Percentiles rank a stretch among this genome's conserved stretches.
phyloP scores from a whole-genome alignment of 1,140 invertebrate species.

The Hyphantria cunea region DNA sequence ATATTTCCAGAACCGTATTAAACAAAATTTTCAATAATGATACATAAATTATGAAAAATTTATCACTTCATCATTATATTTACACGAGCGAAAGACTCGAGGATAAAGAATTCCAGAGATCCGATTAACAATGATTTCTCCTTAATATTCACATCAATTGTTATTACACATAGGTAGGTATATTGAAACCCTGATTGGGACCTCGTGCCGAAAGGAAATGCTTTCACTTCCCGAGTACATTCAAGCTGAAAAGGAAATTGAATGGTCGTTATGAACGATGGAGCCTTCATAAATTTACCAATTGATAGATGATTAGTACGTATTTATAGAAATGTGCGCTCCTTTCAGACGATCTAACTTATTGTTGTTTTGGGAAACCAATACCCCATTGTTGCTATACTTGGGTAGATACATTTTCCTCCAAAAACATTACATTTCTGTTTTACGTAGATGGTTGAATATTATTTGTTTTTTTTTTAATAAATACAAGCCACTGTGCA shows the following conservation, averaged over 20 bases:
- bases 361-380: conserved; percentile 9
- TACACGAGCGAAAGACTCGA: conserved; percentile 12
- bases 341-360: conserved; percentile 11
- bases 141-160: conserved; percentile 65
- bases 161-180: conserved; percentile 51
- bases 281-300: conserved; percentile 57
- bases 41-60: too few species aligned
- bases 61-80: conserved; percentile 6
- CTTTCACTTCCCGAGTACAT: conserved; percentile 61
- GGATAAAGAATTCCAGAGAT: conserved; percentile 16
- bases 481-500: too few species aligned
- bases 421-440: too few species aligned
- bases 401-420: too few species aligned
- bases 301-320: conserved; percentile 57
- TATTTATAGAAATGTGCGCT: conserved; percentile 44
- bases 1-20: too few species aligned
- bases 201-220: conserved; percentile 56
- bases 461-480: too few species aligned
- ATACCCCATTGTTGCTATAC: neutral
- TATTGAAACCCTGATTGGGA: conserved; percentile 61
- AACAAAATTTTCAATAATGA: too few species aligned
- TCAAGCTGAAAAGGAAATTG: conserved; percentile 67
- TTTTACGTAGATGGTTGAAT: too few species aligned
- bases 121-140: conserved; percentile 31
- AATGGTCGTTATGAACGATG: conserved; percentile 62